Evolutionary conservation across 2,888 invertebrate genomes (phyloP).

Genomic region (Oeneis ivallda): DNA sequence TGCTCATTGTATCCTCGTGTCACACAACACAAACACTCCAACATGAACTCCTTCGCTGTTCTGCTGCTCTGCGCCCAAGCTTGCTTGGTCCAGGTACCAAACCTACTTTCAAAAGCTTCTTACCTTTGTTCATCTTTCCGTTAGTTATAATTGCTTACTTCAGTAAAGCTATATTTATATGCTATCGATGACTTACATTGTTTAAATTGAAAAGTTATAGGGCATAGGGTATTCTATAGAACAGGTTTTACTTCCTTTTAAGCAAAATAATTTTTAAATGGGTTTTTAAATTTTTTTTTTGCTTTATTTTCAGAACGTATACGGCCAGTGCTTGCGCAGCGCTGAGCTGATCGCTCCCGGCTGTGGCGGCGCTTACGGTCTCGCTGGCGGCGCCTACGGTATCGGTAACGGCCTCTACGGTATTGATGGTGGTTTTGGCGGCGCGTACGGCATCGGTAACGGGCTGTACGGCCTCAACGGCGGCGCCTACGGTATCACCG

Average conservation of each 20-base stretch:
- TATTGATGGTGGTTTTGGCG: not conserved
- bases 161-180: no score
- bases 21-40: constrained; percentile 25
- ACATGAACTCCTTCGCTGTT: constrained; percentile 48
- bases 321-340: constrained; percentile 30
- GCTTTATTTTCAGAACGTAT: constrained; percentile 36
- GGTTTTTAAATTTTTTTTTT: no score
- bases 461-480: not conserved
- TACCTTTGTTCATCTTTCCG: no score
- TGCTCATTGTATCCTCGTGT: constrained; percentile 8
- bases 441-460: constrained; percentile 29
- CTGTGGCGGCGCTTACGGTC: constrained; percentile 20
- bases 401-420: constrained; percentile 13
- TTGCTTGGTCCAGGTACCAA: constrained; percentile 48
- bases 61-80: constrained; percentile 50
- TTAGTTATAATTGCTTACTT: no score
- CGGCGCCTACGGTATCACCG: constrained; percentile 15
- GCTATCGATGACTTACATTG: no score
- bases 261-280: no score
- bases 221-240: no score
- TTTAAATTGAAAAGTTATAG: no score
- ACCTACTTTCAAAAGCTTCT: not conserved
- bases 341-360: constrained; percentile 36
- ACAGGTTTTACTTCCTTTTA: no score
- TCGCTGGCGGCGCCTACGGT: constrained; percentile 26